These are phyloP conservation scores for Orbicella faveolata DNA, from an alignment of 64 coral and sea anemone species.

Conservation along the genomic window DNA sequence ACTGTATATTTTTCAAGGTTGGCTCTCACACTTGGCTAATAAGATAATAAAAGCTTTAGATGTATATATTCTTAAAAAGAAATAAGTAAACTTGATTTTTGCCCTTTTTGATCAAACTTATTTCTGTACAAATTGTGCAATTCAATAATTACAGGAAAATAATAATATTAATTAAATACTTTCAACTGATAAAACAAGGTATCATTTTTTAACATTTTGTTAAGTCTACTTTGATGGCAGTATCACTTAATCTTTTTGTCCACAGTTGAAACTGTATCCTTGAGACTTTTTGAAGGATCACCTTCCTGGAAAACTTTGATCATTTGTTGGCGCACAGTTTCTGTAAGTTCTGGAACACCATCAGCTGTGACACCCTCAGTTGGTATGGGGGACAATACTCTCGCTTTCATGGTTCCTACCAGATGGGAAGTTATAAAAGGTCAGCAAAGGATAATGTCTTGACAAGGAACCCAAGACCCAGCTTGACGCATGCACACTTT, in stretches of 20 bases:
- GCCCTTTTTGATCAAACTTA: background rate
- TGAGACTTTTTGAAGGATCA: background rate
- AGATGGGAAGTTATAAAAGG: background rate
- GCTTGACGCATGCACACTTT: background rate
- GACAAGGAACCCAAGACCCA: background rate
- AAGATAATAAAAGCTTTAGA: too few species aligned
- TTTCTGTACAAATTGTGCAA: background rate
- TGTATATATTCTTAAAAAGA: too few species aligned
- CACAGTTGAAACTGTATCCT: background rate
- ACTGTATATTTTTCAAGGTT: too few species aligned
- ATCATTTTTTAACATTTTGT: background rate
- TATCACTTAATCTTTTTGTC: conserved; percentile 22
- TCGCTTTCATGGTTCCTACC: conserved; percentile 73
- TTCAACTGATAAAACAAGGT: background rate
- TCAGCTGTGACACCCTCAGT: conserved; percentile 56
- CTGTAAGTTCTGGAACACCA: conserved; percentile 62
- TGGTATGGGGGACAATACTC: conserved; percentile 66
- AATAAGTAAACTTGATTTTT: too few species aligned
- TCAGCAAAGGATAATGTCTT: background rate
- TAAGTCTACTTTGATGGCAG: background rate
- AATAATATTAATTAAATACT: background rate
- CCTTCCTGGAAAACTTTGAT: conserved; percentile 77
- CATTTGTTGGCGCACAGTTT: conserved; percentile 67
- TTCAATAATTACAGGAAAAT: background rate
- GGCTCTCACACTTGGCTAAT: too few species aligned